Percentiles rank a stretch among this genome's conserved stretches.
These are phyloP conservation scores for Carcina quercana DNA, from an alignment of 2,888 invertebrate species.

Conservation along the genomic window DNA sequence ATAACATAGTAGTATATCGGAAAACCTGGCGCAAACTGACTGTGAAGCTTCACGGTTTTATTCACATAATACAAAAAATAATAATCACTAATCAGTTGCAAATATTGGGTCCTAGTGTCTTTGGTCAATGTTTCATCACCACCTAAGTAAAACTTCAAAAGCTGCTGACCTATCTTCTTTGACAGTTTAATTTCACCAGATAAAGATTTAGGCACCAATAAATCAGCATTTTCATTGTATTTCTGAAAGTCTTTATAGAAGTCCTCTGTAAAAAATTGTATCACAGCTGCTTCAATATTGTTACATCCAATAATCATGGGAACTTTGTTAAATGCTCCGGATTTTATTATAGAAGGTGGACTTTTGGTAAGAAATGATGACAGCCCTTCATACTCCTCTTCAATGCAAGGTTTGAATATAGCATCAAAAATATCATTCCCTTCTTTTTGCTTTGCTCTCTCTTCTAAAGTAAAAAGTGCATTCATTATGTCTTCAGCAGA, in stretches of 20 bases:
- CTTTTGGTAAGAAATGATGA: constrained; percentile 54
- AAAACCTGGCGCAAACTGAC: constrained; percentile 37
- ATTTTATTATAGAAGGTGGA: constrained; percentile 48
- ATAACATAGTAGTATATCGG: constrained; percentile 57
- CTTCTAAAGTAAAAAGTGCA: constrained; percentile 25
- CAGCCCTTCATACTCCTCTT: constrained; percentile 57
- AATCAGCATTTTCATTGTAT: constrained; percentile 39
- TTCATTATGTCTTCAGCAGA: constrained; percentile 38
- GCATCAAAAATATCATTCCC: constrained; percentile 36
- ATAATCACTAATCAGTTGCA: constrained; percentile 57
- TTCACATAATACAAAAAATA: constrained; percentile 56
- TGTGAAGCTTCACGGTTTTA: constrained; percentile 50
- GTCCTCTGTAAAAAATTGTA: constrained; percentile 35
- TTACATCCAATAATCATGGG: constrained; percentile 61
- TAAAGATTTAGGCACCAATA: constrained; percentile 47
- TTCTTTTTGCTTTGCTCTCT: constrained; percentile 11
- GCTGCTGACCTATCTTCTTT: constrained; percentile 43
- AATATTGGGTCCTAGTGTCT: constrained; percentile 46
- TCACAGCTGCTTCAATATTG: constrained; percentile 45
- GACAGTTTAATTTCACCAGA: constrained; percentile 32
- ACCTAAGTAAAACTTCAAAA: constrained; percentile 52
- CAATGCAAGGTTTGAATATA: constrained; percentile 57
- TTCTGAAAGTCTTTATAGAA: constrained; percentile 48
- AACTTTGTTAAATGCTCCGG: constrained; percentile 56
- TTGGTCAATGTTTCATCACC: constrained; percentile 40